Conservation (phyloP, 2,113 vertebrate genomes). For the Centropus bengalensis region DNA sequence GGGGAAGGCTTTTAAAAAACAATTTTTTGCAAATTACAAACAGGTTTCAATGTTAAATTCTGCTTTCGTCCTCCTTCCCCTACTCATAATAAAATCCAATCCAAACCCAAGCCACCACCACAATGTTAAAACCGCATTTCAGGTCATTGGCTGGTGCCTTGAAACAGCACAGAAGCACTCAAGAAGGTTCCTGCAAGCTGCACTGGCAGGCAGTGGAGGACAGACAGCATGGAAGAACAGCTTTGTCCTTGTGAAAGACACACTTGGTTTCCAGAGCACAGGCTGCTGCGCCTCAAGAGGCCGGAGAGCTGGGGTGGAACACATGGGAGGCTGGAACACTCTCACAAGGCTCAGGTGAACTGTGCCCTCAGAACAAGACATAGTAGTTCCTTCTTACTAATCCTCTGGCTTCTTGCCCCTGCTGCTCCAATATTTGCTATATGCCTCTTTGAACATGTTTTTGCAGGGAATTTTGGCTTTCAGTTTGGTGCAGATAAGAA, state of each 20-base stretch:
- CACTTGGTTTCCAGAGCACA: neutral
- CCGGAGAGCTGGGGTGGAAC: conserved; percentile 2
- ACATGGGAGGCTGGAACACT: neutral
- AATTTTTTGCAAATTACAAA: conserved; percentile 16
- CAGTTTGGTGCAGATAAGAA: conserved; percentile 97
- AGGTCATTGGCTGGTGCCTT: neutral
- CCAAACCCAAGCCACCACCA: neutral
- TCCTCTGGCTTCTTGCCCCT: conserved; percentile 62
- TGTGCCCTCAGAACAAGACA: neutral
- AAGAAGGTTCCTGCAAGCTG: conserved; percentile 9
- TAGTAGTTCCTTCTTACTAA: neutral
- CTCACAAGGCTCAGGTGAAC: conserved; percentile 22
- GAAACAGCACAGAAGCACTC: conserved; percentile 3
- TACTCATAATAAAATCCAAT: neutral
- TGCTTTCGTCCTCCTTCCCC: neutral
- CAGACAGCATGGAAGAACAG: conserved; percentile 8
- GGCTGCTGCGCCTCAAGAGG: conserved; percentile 35
- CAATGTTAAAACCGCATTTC: neutral
- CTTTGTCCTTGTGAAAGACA: neutral
- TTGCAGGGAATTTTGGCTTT: conserved; percentile 88
- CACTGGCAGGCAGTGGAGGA: neutral
- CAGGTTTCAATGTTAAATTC: neutral
- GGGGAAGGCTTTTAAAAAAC: neutral
- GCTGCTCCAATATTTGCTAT: conserved; percentile 84
- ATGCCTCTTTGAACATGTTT: conserved; percentile 88